Conservation (phyloP, 1,140 invertebrate species). For the Calosoma granatense region DNA sequence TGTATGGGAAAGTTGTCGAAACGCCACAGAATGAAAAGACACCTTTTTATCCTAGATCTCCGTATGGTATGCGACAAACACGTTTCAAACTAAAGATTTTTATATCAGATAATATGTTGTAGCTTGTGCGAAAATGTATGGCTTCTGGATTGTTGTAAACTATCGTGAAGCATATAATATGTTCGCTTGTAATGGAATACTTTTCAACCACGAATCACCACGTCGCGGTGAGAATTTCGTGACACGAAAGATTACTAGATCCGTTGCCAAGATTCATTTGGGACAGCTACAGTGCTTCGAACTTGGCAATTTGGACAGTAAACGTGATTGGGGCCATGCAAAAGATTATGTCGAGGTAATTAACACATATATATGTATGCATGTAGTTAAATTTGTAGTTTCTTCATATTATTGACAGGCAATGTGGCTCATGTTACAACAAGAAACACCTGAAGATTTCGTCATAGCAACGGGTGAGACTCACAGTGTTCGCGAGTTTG, state of each 20-base stretch:
- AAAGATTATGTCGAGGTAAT: constrained; percentile 93
- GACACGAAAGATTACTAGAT: constrained; percentile 94
- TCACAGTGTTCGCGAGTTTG: constrained; percentile 95
- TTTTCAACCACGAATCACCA: constrained; percentile 99
- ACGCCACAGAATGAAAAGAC: constrained; percentile 96
- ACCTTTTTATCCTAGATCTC: constrained; percentile 98
- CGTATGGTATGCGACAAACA: constrained; percentile 69
- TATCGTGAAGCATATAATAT: constrained; percentile 97
- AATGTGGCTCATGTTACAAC: constrained; percentile 99
- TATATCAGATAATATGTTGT: not conserved
- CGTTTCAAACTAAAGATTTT: not conserved
- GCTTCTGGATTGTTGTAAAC: constrained; percentile 97
- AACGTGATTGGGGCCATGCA: constrained; percentile 98
- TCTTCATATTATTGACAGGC: constrained; percentile 51
- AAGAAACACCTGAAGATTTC: constrained; percentile 86
- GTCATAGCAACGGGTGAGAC: constrained; percentile 94
- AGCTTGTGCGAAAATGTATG: constrained; percentile 98
- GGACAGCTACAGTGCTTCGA: constrained; percentile 81
- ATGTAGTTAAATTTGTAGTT: constrained; percentile 2
- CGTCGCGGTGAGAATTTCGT: constrained; percentile 97
- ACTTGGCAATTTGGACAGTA: constrained; percentile 92
- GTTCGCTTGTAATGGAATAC: constrained; percentile 96
- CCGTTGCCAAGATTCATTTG: constrained; percentile 90
- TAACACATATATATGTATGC: not conserved
- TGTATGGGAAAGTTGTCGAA: constrained; percentile 96